A percentile compares a stretch with the other conserved stretches of the same genome.
These are phyloP conservation scores for Drosophila cyrtoloma DNA, from an alignment of 2,888 invertebrate genomes.

Conservation along the genomic window DNA sequence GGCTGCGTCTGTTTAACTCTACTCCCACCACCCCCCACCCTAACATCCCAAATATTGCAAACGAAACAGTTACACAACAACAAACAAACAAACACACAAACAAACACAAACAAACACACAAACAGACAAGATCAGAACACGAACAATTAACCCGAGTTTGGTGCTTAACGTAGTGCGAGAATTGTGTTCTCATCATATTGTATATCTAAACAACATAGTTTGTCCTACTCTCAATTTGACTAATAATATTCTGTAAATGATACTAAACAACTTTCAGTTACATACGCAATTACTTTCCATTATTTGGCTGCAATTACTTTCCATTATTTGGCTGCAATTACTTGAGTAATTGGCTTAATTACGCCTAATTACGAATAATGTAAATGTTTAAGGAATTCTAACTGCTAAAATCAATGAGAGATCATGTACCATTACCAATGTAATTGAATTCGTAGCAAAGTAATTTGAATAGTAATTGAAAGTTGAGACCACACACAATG, in stretches of 20 bases:
- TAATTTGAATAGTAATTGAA: conserved; percentile 19
- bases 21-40: conserved; percentile 4
- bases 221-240: conserved; percentile 27
- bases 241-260: conserved; percentile 26
- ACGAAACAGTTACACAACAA: conserved; percentile 34
- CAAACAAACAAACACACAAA: conserved; percentile 20
- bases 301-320: conserved; percentile 4
- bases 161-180: conserved; percentile 77
- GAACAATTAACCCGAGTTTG: conserved; percentile 55
- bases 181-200: conserved; percentile 73
- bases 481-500: conserved; percentile 2
- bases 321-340: not conserved
- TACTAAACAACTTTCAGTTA: conserved; percentile 29
- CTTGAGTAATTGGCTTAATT: not conserved
- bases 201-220: conserved; percentile 30
- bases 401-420: not conserved
- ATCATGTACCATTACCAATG: not conserved
- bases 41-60: conserved; percentile 26
- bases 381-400: not conserved
- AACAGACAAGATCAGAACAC: conserved; percentile 12
- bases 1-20: conserved; percentile 72
- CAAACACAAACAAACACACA: not conserved
- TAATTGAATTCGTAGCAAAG: conserved; percentile 2
- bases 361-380: not conserved
- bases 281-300: conserved; percentile 9